A percentile compares a stretch with the other conserved stretches of the same genome.
Conservation (phyloP, 2,888 invertebrate genomes). For the Aphidius colemani region DNA sequence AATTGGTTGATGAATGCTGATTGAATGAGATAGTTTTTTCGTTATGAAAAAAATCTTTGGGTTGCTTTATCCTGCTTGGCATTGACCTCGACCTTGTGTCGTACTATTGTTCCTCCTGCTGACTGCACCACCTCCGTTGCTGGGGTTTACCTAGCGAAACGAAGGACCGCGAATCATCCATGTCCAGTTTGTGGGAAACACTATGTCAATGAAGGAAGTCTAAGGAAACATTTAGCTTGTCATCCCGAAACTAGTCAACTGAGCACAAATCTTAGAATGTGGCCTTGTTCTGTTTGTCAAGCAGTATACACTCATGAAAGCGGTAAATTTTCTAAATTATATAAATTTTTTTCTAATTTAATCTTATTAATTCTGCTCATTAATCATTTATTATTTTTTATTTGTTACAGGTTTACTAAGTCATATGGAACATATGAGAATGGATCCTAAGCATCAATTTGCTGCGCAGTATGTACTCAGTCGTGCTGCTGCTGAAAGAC, state of each 20-base stretch:
- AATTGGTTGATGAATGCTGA: constrained; percentile 20
- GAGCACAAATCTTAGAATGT: constrained; percentile 87
- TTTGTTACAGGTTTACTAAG: constrained; percentile 77
- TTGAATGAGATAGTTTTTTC: constrained; percentile 28
- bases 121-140: constrained; percentile 61
- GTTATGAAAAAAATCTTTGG: constrained; percentile 47
- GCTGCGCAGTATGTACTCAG: constrained; percentile 92
- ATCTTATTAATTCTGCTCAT: not conserved
- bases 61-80: constrained; percentile 60
- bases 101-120: constrained; percentile 61
- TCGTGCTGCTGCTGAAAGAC: constrained; percentile 86
- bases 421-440: constrained; percentile 96
- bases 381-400: constrained; percentile 5
- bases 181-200: constrained; percentile 95
- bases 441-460: constrained; percentile 96
- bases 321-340: constrained; percentile 66
- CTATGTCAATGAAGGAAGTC: constrained; percentile 91
- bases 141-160: constrained; percentile 82
- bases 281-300: constrained; percentile 95
- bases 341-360: no score
- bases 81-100: constrained; percentile 61
- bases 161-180: constrained; percentile 92
- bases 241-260: constrained; percentile 90
- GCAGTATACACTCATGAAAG: constrained; percentile 94
- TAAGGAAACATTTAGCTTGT: constrained; percentile 90